These are phyloP conservation scores for Pseudopodoces humilis DNA, from an alignment of 2,113 vertebrate species.

Conservation along the genomic window DNA sequence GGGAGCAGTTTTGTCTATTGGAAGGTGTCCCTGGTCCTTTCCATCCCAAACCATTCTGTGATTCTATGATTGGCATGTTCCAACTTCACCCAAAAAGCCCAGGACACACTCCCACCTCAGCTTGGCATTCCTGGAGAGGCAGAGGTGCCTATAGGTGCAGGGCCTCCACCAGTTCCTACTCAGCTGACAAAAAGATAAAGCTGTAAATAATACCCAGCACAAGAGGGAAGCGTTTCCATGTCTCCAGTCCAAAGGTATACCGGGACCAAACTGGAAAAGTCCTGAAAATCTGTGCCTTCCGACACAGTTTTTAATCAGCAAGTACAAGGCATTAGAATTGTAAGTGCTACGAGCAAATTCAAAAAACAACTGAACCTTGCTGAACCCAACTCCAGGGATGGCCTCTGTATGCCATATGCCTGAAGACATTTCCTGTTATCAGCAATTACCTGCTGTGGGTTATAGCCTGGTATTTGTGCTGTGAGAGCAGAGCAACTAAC, in stretches of 20 bases:
- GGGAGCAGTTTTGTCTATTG: neutral
- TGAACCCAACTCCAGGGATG: neutral
- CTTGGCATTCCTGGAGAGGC: neutral
- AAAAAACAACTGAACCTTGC: neutral
- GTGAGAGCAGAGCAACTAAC: neutral
- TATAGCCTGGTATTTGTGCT: neutral
- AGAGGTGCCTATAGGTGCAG: neutral
- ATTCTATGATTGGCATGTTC: neutral
- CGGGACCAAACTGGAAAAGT: neutral
- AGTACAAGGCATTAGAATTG: neutral
- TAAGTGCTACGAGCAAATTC: neutral
- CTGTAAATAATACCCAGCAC: neutral
- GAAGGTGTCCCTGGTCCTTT: neutral
- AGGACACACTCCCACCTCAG: neutral
- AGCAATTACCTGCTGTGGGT: neutral
- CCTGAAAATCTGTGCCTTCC: neutral
- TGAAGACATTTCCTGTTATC: neutral
- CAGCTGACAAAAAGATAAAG: neutral
- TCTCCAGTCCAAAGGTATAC: neutral
- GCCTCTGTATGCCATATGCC: rapidly evolving
- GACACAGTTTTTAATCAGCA: neutral
- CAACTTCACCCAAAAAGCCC: neutral
- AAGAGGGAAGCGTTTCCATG: neutral
- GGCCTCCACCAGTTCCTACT: neutral
- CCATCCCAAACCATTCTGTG: neutral